Percentiles rank a stretch among this genome's conserved stretches.
phyloP scores from a whole-genome alignment of 2,888 invertebrate genomes.

The Polietes domitor region DNA sequence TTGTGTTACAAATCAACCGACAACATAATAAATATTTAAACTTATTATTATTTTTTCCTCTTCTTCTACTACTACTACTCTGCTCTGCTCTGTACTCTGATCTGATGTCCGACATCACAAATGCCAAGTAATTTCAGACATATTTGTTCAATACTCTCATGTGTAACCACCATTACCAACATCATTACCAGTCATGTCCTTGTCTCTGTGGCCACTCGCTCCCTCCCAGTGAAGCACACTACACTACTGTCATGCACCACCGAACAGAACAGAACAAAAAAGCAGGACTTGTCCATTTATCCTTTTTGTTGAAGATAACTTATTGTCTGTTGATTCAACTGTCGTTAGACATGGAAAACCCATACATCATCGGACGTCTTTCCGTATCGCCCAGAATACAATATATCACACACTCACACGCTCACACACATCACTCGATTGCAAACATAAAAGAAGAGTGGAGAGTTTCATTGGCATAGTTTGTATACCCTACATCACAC shows the following conservation, averaged over 20 bases:
- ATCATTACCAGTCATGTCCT: conserved; percentile 17
- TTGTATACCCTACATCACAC: too few relatives aligned
- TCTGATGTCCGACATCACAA: conserved; percentile 4
- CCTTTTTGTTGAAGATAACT: conserved; percentile 53
- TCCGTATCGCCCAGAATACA: background rate
- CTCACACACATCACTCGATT: conserved; percentile 10
- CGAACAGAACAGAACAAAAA: too few relatives aligned
- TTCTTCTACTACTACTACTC: too few relatives aligned
- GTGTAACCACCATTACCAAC: conserved; percentile 28
- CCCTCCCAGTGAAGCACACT: too few relatives aligned
- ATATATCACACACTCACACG: conserved; percentile 6
- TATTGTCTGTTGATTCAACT: conserved; percentile 57
- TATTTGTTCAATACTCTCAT: conserved; percentile 27
- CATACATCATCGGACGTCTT: conserved; percentile 45
- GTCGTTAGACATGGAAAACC: conserved; percentile 54
- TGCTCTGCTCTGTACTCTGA: too few relatives aligned
- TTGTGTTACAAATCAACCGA: conserved; percentile 17
- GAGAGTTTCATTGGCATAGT: too few relatives aligned
- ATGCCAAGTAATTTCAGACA: conserved; percentile 20
- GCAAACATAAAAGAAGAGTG: background rate
- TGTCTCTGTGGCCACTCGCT: background rate
- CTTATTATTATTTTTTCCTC: conserved; percentile 8
- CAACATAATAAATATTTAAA: conserved; percentile 30
- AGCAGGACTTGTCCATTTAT: conserved; percentile 24
- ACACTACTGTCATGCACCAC: too few relatives aligned